Evolutionary conservation across 2,113 vertebrate genomes (phyloP).

Genomic region (Rutilus rutilus): DNA sequence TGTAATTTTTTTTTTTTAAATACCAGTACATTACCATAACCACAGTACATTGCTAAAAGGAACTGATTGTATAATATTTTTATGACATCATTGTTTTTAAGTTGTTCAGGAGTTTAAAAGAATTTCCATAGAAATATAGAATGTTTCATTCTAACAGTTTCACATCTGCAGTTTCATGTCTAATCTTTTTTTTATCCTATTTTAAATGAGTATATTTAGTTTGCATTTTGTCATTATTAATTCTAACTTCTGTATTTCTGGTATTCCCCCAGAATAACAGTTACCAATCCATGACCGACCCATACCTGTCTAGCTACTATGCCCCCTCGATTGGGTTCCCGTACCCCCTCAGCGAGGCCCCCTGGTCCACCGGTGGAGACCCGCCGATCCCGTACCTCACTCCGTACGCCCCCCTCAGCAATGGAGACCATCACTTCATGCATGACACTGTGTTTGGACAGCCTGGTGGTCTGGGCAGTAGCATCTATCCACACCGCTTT

Average conservation of each 20-base stretch:
- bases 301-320: slow-evolving; percentile 96
- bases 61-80: not conserved
- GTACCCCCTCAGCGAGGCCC: slow-evolving; percentile 95
- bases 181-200: not conserved
- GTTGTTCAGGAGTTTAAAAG: not conserved
- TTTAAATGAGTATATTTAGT: not conserved
- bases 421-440: slow-evolving; percentile 97
- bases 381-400: slow-evolving; percentile 96
- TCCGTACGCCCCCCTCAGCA: slow-evolving; percentile 96
- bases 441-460: slow-evolving; percentile 97
- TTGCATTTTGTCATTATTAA: slow-evolving; percentile 27
- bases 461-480: slow-evolving; percentile 92
- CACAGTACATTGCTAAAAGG: not conserved
- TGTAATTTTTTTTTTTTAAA: not conserved
- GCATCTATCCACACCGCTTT: slow-evolving; percentile 94
- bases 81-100: not conserved
- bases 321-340: slow-evolving; percentile 96
- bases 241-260: slow-evolving; percentile 45
- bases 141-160: not conserved
- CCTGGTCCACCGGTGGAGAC: slow-evolving; percentile 97
- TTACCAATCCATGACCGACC: slow-evolving; percentile 98
- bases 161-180: not conserved
- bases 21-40: not conserved
- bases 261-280: slow-evolving; percentile 86
- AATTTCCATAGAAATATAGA: not conserved